Evolutionary conservation across 1,140 invertebrate genomes (phyloP).

Genomic region (Drosophila mojavensis): DNA sequence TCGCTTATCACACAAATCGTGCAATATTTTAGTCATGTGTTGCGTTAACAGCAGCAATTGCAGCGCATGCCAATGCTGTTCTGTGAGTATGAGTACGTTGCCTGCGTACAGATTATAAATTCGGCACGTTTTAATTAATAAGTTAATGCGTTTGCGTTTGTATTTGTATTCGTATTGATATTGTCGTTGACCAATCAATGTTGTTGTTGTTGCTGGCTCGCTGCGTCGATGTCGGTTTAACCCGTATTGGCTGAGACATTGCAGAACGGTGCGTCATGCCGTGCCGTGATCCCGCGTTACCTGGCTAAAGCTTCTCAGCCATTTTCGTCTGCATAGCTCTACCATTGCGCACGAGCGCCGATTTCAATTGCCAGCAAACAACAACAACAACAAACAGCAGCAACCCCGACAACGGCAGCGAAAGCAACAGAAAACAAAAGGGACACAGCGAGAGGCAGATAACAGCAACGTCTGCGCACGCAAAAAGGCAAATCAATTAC

Average conservation of each 20-base stretch:
- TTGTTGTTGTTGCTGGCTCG: constrained; percentile 2
- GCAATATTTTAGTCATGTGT: constrained; percentile 27
- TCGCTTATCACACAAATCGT: constrained; percentile 34
- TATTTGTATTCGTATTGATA: neutral
- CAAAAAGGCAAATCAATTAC: constrained; percentile 73
- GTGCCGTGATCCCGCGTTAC: neutral
- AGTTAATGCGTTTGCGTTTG: constrained; percentile 24
- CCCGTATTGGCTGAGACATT: constrained; percentile 16
- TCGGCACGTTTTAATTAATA: constrained; percentile 47
- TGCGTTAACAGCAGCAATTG: neutral
- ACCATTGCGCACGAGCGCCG: constrained; percentile 36
- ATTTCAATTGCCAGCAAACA: constrained; percentile 28
- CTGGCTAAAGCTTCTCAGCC: constrained; percentile 11
- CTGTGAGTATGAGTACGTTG: constrained; percentile 28
- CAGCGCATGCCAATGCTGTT: constrained; percentile 38
- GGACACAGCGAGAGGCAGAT: constrained; percentile 22
- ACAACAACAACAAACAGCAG: neutral
- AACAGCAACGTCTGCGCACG: constrained; percentile 33
- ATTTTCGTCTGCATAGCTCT: neutral
- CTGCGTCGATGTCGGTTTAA: constrained; percentile 15
- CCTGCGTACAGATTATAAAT: constrained; percentile 44
- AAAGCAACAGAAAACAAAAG: constrained; percentile 26
- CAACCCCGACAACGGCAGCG: neutral
- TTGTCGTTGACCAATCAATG: neutral
- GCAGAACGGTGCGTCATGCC: constrained; percentile 39